Evolutionary conservation across 2,888 invertebrate genomes (phyloP), one percentile per base, ranked within the genome.

Genomic region (Stenurella melanura): DNA sequence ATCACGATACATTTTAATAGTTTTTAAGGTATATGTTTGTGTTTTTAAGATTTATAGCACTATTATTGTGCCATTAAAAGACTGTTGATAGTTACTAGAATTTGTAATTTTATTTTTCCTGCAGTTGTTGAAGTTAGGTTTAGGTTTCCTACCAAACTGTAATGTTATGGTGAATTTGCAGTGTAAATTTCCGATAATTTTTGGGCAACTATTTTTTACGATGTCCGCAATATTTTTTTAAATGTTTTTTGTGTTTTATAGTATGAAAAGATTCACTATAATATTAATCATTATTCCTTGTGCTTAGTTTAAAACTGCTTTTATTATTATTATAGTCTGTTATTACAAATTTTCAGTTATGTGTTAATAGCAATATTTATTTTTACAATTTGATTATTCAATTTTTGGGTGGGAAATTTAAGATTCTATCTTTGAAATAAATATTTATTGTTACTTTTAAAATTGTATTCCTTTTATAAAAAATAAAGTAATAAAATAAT

Each of bases 51-150:
- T 42, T n/a, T 54, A 42, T n/a, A 74, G 68, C 68, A 68, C 74
- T 60, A 34, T 68, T 57, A 17, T 60, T 56, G 76, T 76, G 76
- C 76, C 76, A 76, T 76, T 56, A 72, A 61, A 76, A 76, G 76
- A 76, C 76, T 76, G 76, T 72, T 60, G 19, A 18, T 69, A 72
- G 68, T 68, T 72, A 61, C 50, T 75, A 75, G 75, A 75, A 71
- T 72, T 67, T 71, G 54, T 71, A 71, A 71, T 75, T 75, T 75
- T 34, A 57, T 72, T 75, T 64, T 54, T 70, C 19, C 57, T 54
- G 34, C 57, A 34, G n/a, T 69, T 64, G 64, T 64, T 64, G 64
- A 64, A 18, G 17, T 69, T 69, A 69, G 58, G 67, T n/a, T 38
- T 69, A 34, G 50, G 50, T 67, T 19, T 56, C 54, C 54, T 56